Evolutionary conservation across 2,113 vertebrate species (phyloP), one percentile per base, ranked within the genome.

Genomic region (Melospiza melodia): DNA sequence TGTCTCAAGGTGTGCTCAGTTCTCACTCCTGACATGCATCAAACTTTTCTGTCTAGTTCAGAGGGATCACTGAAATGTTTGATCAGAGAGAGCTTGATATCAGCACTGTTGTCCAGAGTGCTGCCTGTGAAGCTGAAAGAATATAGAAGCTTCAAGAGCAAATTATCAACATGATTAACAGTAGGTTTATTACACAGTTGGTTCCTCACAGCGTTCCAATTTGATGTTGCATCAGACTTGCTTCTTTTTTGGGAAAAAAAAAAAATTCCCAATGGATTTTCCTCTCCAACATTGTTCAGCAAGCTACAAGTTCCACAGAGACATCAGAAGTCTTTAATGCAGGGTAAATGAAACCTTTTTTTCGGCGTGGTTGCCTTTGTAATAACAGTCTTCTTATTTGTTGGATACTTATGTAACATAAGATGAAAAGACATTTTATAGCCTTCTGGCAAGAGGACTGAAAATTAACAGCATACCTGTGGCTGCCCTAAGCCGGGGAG

Each of bases 401-500:
- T 94, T 96, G 93, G 94, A 83, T 91, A 75, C 95, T 94, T 95
- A 95, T 66, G 96, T 96, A 98, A 97, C 63, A 0, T 74, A 96
- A 97, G 97, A 98, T 97, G 95, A 98, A 97, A 98, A 97, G 97
- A 91, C 95, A 95, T 97, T 96, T 97, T 97, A 97, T 73, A 97
- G 96, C 93, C 95, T 97, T 63, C 84, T 96, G 96, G 97, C 94
- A 89, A 93, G 67, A 89, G 57, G 93, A 95, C 69, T 97, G 90
- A 69, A 96, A 95, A 96, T 92, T 72, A 87, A 89, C 90, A 31
- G 82, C 90, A 91, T 95, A 96, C 96, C 97, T 97, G 93, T 78
- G 73, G 85, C 96, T 96, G 96, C 96, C 84, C 69, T 87, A 87
- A 82, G 92, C 97, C 94, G 81, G 95, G 96, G 96, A 94, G 85